Base-by-base conservation (phyloP, 2,888 invertebrate species). In the Parelbella ahira region DNA sequence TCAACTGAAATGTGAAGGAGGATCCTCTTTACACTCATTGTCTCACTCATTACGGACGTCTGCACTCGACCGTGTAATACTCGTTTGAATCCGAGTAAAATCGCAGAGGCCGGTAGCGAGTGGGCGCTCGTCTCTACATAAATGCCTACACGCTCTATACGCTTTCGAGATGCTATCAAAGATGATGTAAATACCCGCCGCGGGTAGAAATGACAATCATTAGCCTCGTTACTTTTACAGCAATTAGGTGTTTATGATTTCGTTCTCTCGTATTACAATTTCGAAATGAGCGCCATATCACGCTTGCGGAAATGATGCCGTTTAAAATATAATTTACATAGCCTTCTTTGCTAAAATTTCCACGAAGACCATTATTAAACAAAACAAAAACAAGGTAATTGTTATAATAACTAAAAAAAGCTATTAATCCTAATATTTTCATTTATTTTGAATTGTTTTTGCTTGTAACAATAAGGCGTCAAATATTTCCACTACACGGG, bases 61-160 rank as follows among this genome's bases (percentile, higher is more conserved):
- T 70, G 61, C 72, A 80, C 65, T 75, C 63, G 63, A 65, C 71
- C 71, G 80, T 65, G 65, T 80, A 71, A 77, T 77, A 75, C 66
- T 63, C 61, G 70, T 64, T 64, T 69, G 72, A 68, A 72, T 73
- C 67, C 68, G 62, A 48, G 55, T 57, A 74, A 75, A 77, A 76
- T 74, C 70, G 69, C 67, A 54, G 63, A 60, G 68, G 68, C 72
- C 62, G 64, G 62, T 62, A 54, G 58, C 58, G 58, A 70, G 72
- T 78, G 74, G 73, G 77, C 72, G 79, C 75, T 70, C 15, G 36
- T 7, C 71, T 78, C 72, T 76, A 79, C 76, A 80, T 80, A 79
- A 81, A 82, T 80, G 70, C 73, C 75, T 79, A 74, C 78, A 79
- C 76, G 76, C 75, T 71, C 60, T 54, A 67, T 68, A 66, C 70